A percentile compares a stretch with the other conserved stretches of the same genome.
phyloP scores from a whole-genome alignment of 1,140 invertebrate species.

The Pseudoatta argentina region DNA sequence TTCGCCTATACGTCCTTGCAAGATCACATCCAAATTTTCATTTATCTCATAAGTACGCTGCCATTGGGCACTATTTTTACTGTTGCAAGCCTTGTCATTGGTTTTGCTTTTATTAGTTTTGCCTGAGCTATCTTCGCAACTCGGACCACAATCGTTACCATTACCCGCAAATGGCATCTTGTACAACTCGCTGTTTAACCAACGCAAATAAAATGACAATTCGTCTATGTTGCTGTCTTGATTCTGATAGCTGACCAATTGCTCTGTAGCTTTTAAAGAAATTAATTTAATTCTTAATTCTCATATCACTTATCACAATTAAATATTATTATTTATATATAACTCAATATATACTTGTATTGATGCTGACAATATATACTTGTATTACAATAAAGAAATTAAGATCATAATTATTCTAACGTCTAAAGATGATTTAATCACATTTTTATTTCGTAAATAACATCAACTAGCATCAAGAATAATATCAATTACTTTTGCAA shows the following conservation, averaged over 20 bases:
- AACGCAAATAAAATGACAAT: constrained; percentile 30
- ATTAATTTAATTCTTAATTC: constrained; percentile 27
- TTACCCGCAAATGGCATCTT: background rate
- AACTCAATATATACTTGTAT: background rate
- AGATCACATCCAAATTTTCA: constrained; percentile 87
- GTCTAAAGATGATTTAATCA: background rate
- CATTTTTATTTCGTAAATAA: constrained; percentile 5
- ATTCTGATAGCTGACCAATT: constrained; percentile 17
- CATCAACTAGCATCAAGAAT: background rate
- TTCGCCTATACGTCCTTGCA: constrained; percentile 88
- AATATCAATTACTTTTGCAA: background rate
- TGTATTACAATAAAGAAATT: background rate
- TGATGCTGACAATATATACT: background rate
- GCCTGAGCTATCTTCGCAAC: background rate
- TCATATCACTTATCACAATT: background rate
- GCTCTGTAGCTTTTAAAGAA: background rate
- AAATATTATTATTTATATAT: constrained; percentile 5
- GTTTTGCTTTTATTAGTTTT: constrained; percentile 14
- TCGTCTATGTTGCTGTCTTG: constrained; percentile 29
- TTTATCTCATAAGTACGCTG: constrained; percentile 82
- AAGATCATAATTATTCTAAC: background rate
- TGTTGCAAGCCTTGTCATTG: constrained; percentile 45
- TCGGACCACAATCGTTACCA: background rate
- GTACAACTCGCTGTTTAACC: constrained; percentile 4
- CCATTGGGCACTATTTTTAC: constrained; percentile 73